Percentiles rank a stretch among this genome's conserved stretches.
Conservation (phyloP, 1,140 invertebrate species). For the Micrasema longulum region DNA sequence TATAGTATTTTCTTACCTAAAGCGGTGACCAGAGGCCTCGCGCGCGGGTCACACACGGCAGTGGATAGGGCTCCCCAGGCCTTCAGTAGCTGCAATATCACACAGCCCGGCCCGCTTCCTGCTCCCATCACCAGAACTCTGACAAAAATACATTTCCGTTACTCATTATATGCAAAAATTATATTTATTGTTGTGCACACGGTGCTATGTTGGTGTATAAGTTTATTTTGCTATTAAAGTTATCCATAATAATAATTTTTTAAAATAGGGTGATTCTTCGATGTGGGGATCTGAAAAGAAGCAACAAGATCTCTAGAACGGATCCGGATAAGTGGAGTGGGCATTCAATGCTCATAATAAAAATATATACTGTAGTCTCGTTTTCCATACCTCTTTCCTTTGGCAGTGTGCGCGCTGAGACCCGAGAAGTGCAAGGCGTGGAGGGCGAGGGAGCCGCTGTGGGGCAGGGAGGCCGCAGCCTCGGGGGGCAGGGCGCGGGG, state of each 20-base stretch:
- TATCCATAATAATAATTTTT: too few species aligned
- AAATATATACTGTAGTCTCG: too few species aligned
- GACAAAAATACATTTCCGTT: too few species aligned
- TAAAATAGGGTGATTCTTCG: too few species aligned
- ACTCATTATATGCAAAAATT: too few species aligned
- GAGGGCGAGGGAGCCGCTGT: constrained; percentile 58
- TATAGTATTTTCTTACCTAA: constrained; percentile 54
- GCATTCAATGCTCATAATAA: too few species aligned
- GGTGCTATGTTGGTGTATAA: too few species aligned
- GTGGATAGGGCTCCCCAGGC: constrained; percentile 59
- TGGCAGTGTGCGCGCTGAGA: constrained; percentile 56
- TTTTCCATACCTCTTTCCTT: constrained; percentile 63
- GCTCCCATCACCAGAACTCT: constrained; percentile 59
- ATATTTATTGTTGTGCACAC: too few species aligned
- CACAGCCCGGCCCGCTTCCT: constrained; percentile 60
- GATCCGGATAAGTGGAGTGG: too few species aligned
- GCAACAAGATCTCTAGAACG: too few species aligned
- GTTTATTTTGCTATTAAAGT: too few species aligned
- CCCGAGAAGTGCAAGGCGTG: constrained; percentile 55
- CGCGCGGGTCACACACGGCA: constrained; percentile 55
- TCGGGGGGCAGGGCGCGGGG: constrained; percentile 54
- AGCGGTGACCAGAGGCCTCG: constrained; percentile 55
- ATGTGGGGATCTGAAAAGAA: too few species aligned
- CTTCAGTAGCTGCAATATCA: constrained; percentile 60
- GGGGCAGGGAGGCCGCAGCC: constrained; percentile 60